A percentile compares a stretch with the other conserved stretches of the same genome.
phyloP scores from a whole-genome alignment of 2,888 invertebrate genomes.

The Scaptomyza parva region DNA sequence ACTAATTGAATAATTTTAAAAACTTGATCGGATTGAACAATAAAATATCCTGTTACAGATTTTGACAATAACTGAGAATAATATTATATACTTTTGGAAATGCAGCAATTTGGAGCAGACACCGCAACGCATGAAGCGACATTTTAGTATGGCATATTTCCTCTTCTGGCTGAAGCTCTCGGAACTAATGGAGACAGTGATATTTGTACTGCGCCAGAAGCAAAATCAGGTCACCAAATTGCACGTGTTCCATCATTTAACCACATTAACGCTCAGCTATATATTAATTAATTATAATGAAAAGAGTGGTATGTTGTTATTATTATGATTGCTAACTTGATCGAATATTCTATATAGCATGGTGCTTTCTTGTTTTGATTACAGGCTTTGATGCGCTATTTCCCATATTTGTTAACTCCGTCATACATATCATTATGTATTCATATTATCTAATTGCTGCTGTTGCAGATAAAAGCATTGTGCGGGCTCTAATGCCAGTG shows the following conservation, averaged over 20 bases:
- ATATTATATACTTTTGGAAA: constrained; percentile 63
- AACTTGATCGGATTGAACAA: too few relatives aligned
- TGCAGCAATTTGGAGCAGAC: constrained; percentile 59
- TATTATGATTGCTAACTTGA: neutral
- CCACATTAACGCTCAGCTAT: constrained; percentile 87
- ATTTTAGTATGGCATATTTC: constrained; percentile 86
- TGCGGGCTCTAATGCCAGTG: constrained; percentile 86
- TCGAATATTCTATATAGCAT: neutral
- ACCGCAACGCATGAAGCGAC: constrained; percentile 40
- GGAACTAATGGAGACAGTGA: constrained; percentile 89
- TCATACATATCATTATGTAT: constrained; percentile 92
- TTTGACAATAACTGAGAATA: constrained; percentile 54
- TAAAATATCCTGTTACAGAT: constrained; percentile 53
- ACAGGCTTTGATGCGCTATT: constrained; percentile 89
- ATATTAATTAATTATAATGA: constrained; percentile 87
- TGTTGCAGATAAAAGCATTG: constrained; percentile 86
- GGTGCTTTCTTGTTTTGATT: constrained; percentile 45
- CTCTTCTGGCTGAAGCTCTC: constrained; percentile 87
- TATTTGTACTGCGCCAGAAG: constrained; percentile 90
- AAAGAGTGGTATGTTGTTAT: constrained; percentile 86
- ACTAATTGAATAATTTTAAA: neutral
- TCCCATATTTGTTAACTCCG: constrained; percentile 88
- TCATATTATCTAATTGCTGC: constrained; percentile 89
- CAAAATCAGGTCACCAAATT: constrained; percentile 89
- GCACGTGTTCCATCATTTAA: constrained; percentile 90